Conservation (phyloP, 2,888 invertebrate species). For the Noctuana brunneofusca region DNA sequence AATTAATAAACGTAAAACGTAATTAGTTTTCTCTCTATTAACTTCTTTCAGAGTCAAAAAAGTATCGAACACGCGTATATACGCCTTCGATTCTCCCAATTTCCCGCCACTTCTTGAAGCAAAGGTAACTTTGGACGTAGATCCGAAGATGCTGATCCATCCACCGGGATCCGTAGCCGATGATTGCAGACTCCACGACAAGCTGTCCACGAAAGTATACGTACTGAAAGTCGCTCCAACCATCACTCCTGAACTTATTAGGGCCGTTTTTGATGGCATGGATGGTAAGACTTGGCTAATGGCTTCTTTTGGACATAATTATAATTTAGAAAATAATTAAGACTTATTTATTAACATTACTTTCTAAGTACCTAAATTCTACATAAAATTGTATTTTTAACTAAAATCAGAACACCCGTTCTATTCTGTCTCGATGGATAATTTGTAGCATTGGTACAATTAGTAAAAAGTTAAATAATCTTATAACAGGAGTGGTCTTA, state of each 20-base stretch:
- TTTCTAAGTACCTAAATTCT: too few species aligned
- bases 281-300: constrained; percentile 68
- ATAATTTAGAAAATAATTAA: too few species aligned
- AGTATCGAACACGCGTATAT: constrained; percentile 87
- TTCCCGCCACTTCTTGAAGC: constrained; percentile 88
- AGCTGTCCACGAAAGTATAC: constrained; percentile 91
- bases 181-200: constrained; percentile 87
- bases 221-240: constrained; percentile 95
- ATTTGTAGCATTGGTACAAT: background rate
- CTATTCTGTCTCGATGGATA: background rate
- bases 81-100: constrained; percentile 95
- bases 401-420: too few species aligned
- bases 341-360: too few species aligned
- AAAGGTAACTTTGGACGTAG: constrained; percentile 86
- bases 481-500: constrained; percentile 87
- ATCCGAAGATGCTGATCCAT: constrained; percentile 81
- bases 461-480: background rate
- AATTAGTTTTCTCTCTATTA: background rate
- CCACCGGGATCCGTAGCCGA: constrained; percentile 68
- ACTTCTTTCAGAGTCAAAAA: constrained; percentile 88
- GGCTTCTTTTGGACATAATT: background rate
- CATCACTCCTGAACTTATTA: constrained; percentile 90
- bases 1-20: too few species aligned
- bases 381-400: too few species aligned
- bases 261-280: constrained; percentile 88